Percentiles rank a stretch among this genome's conserved stretches.
phyloP scores from a whole-genome alignment of 1,140 invertebrate genomes.

The Ips typographus region DNA sequence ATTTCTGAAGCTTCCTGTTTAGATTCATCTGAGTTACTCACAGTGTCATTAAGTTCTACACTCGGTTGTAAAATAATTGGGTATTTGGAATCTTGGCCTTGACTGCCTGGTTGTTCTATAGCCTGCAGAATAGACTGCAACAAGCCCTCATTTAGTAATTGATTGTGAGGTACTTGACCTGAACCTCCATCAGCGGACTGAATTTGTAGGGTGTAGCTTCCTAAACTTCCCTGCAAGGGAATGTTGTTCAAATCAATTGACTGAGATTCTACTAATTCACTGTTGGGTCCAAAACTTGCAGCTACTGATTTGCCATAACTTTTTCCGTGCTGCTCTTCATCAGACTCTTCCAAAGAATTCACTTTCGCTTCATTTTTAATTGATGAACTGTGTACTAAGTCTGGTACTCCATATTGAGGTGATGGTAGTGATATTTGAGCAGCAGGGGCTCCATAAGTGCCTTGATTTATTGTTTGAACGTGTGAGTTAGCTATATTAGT shows the following conservation, averaged over 20 bases:
- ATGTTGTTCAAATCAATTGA: constrained; percentile 58
- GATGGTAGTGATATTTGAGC: constrained; percentile 6
- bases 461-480: constrained; percentile 8
- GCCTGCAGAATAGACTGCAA: constrained; percentile 75
- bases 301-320: constrained; percentile 48
- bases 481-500: constrained; percentile 44
- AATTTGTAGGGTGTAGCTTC: constrained; percentile 72
- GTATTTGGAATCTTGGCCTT: constrained; percentile 24
- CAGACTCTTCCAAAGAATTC: constrained; percentile 34
- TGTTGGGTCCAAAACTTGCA: constrained; percentile 45
- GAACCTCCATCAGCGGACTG: constrained; percentile 62
- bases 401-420: constrained; percentile 35
- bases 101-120: constrained; percentile 62
- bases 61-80: constrained; percentile 40
- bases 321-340: constrained; percentile 40
- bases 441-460: constrained; percentile 35
- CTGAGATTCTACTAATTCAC: constrained; percentile 48
- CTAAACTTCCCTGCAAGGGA: constrained; percentile 62
- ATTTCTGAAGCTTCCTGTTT: constrained; percentile 30
- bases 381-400: constrained; percentile 40
- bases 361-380: constrained; percentile 36
- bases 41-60: constrained; percentile 39
- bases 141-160: constrained; percentile 73
- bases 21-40: constrained; percentile 24
- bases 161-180: constrained; percentile 65